These are phyloP conservation scores for Nanorana parkeri DNA, from an alignment of 2,113 vertebrate species.

Conservation along the genomic window DNA sequence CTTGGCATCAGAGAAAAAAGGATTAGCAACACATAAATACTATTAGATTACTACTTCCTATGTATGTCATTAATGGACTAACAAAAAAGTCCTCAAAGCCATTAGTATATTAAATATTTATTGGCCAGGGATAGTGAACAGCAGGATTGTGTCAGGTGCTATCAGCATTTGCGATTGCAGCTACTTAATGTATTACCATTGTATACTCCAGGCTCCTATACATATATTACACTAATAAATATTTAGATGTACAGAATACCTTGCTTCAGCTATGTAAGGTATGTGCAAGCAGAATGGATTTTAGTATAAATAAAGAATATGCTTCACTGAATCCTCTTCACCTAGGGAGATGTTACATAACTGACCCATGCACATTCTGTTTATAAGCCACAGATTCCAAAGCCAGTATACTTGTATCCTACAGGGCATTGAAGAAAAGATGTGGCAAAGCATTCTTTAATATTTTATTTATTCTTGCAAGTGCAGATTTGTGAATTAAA, in stretches of 20 bases:
- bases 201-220: background rate
- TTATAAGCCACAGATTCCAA: background rate
- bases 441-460: background rate
- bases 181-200: background rate
- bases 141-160: slow-evolving; percentile 24
- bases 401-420: slow-evolving; percentile 19
- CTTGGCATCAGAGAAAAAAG: too few relatives aligned
- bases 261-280: slow-evolving; percentile 5
- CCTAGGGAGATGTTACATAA: slow-evolving; percentile 40
- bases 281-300: slow-evolving; percentile 24
- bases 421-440: slow-evolving; percentile 4
- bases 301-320: slow-evolving; percentile 37
- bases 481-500: background rate
- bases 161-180: background rate
- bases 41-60: background rate
- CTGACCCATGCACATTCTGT: slow-evolving; percentile 4
- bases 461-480: background rate
- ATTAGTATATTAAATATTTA: slow-evolving; percentile 53
- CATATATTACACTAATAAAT: slow-evolving; percentile 22
- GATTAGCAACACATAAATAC: background rate
- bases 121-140: slow-evolving; percentile 27
- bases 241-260: slow-evolving; percentile 11
- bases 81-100: background rate
- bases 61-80: slow-evolving; percentile 20
- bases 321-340: slow-evolving; percentile 21